These are phyloP conservation scores for Pristionchus fissidentatus DNA, from an alignment of 2,888 invertebrate genomes.

Conservation along the genomic window DNA sequence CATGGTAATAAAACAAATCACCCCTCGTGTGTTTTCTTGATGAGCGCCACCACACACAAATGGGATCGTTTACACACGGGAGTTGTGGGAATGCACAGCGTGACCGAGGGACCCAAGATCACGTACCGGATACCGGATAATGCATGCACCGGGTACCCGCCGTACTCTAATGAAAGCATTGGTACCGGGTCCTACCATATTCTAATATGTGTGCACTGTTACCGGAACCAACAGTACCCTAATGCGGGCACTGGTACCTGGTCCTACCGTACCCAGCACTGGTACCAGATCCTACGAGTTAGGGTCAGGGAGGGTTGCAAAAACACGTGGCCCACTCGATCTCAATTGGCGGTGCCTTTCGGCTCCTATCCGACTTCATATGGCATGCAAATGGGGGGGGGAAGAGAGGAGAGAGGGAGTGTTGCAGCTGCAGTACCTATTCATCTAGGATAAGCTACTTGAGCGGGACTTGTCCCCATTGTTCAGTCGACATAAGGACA, in stretches of 20 bases:
- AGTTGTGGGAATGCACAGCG: not conserved
- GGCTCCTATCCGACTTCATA: slow-evolving; percentile 11
- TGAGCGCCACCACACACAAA: slow-evolving; percentile 12
- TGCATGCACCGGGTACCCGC: too few relatives aligned
- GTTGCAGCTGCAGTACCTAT: slow-evolving; percentile 34
- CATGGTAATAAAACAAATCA: slow-evolving; percentile 38
- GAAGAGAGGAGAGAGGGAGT: too few relatives aligned
- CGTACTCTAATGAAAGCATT: too few relatives aligned
- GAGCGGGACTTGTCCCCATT: slow-evolving; percentile 16
- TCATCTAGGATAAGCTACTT: slow-evolving; percentile 20
- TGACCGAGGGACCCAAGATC: not conserved
- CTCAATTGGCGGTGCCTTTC: not conserved
- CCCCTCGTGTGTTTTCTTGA: not conserved
- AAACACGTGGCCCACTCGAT: not conserved
- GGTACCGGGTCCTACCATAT: too few relatives aligned
- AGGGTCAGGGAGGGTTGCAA: not conserved
- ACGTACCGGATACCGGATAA: too few relatives aligned
- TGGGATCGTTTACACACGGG: slow-evolving; percentile 24
- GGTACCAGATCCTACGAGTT: too few relatives aligned
- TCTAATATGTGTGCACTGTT: too few relatives aligned
- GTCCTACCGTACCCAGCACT: too few relatives aligned
- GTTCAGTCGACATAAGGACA: slow-evolving; percentile 22
- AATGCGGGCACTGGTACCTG: too few relatives aligned
- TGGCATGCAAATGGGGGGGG: slow-evolving; percentile 28
- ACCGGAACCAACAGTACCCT: too few relatives aligned